Percentiles rank a stretch among this genome's conserved stretches.
Conservation (phyloP, 1,140 invertebrate species). For the Hyphantria cunea region DNA sequence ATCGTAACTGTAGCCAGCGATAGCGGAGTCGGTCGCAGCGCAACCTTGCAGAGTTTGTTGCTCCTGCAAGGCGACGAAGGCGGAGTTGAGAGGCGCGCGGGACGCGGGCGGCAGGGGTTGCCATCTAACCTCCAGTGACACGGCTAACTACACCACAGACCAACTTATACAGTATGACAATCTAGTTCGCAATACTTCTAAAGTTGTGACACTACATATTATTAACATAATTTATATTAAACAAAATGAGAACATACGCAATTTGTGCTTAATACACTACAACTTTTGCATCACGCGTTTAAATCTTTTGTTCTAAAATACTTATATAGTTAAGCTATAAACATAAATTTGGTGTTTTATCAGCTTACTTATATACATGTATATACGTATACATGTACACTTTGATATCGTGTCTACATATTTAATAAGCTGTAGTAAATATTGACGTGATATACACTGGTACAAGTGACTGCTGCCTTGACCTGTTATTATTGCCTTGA, state of each 20-base stretch:
- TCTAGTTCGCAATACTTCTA: slow-evolving; percentile 6
- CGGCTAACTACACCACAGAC: slow-evolving; percentile 46
- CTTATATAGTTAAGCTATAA: slow-evolving; percentile 4
- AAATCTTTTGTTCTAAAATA: slow-evolving; percentile 14
- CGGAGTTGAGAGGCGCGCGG: slow-evolving; percentile 34
- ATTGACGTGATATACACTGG: background rate
- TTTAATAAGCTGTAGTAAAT: background rate
- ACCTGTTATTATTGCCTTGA: background rate
- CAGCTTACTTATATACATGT: background rate
- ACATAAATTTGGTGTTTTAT: background rate
- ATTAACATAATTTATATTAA: background rate
- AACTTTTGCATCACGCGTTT: slow-evolving; percentile 2
- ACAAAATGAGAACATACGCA: background rate
- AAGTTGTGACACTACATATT: background rate
- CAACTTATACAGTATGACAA: slow-evolving; percentile 28
- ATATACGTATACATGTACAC: too few relatives aligned
- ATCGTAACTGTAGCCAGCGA: slow-evolving; percentile 74
- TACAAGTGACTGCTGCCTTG: background rate
- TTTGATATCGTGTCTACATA: too few relatives aligned
- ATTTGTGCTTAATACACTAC: background rate
- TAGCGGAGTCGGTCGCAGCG: slow-evolving; percentile 62
- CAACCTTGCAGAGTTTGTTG: slow-evolving; percentile 80
- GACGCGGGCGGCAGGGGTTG: slow-evolving; percentile 35
- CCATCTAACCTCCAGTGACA: slow-evolving; percentile 67
- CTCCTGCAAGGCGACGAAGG: slow-evolving; percentile 44